Evolutionary conservation across 30 jellyfish, hydroid and myxozoan genomes (phyloP), one percentile per base, ranked within the genome.

Genomic region (Cassiopea andromeda): DNA sequence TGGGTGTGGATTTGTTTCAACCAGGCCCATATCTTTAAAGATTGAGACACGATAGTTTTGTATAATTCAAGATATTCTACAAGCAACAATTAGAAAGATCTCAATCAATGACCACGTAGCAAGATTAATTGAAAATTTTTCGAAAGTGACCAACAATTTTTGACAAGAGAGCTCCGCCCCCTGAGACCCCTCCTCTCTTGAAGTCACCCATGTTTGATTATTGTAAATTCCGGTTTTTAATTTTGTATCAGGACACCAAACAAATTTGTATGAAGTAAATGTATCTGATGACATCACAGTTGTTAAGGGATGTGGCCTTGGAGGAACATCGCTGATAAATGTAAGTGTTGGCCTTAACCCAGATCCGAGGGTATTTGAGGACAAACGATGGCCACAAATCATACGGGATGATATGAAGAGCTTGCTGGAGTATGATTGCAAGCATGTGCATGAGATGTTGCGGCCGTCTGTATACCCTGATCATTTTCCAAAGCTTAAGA

Each of bases 271-370:
- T 50, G 97, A 91, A 67, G 87, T 66, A 5, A 71, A 77, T 69
- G 93, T 91, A 44, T 77, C 92, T 67, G 67, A 91, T 4, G 97
- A 91, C 70, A 91, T 91, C 46, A 60, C 97, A 43, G 92, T 91
- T 7, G 68, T 91, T 1, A 91, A 91, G 80, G 97, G 97, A 1
- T 91, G 97, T 70, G 97, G 97, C 7, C 94, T 91, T 67, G 97
- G 97, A 9, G 97, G 97, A 10, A 93, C 96, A 38, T 91, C 97
- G 4, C 76, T 91, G 59, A 91, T 91, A 48, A 91, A 91, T 72
- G 97, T 94, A 16, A 85, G 69, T 78, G 97, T 85, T 69, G 94
- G 88, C 19, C 88, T 91, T 18, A 94, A 91, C 6, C 87, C 92
- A 4, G 97, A 91, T 43, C 89, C 83, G 27, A 84, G 88, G 7